These are phyloP conservation scores for Nemotelus pantherinus DNA, from an alignment of 2,888 invertebrate species.

Conservation along the genomic window DNA sequence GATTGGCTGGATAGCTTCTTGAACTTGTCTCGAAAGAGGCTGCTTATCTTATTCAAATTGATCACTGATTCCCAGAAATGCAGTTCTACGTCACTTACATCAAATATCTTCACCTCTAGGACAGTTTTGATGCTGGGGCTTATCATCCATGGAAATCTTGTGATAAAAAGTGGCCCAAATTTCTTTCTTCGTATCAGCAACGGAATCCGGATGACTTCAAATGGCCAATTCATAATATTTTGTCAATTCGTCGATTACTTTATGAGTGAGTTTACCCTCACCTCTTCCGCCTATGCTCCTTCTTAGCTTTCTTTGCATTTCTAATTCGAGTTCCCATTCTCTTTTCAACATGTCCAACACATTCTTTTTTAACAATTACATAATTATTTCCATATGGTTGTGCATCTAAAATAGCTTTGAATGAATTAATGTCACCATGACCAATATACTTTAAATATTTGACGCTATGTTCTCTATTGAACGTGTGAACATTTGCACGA, in stretches of 20 bases:
- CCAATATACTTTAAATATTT: slow-evolving; percentile 50
- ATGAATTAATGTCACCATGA: slow-evolving; percentile 50
- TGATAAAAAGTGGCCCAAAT: slow-evolving; percentile 47
- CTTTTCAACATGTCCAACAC: slow-evolving; percentile 6
- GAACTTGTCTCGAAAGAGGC: too few species aligned
- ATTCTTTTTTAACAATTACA: slow-evolving; percentile 28
- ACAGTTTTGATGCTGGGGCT: slow-evolving; percentile 49
- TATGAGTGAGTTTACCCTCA: slow-evolving; percentile 48
- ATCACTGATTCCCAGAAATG: too few species aligned
- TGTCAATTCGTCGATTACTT: slow-evolving; percentile 53
- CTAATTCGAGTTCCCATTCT: slow-evolving; percentile 51
- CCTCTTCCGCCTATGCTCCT: slow-evolving; percentile 34
- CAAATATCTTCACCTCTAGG: slow-evolving; percentile 51
- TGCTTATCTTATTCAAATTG: too few species aligned
- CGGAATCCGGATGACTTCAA: slow-evolving; percentile 51
- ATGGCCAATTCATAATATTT: slow-evolving; percentile 56
- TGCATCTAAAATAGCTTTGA: slow-evolving; percentile 49
- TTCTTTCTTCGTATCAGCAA: slow-evolving; percentile 51
- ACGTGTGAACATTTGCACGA: slow-evolving; percentile 25
- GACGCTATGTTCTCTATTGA: slow-evolving; percentile 46
- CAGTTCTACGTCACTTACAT: slow-evolving; percentile 37
- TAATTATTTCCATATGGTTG: slow-evolving; percentile 46
- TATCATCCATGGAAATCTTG: slow-evolving; percentile 45
- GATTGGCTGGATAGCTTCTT: too few species aligned
- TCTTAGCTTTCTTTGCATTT: slow-evolving; percentile 43